Evolutionary conservation across 2,797 vertebrate genomes (phyloP).

Genomic region (Enteromius radiatus): DNA sequence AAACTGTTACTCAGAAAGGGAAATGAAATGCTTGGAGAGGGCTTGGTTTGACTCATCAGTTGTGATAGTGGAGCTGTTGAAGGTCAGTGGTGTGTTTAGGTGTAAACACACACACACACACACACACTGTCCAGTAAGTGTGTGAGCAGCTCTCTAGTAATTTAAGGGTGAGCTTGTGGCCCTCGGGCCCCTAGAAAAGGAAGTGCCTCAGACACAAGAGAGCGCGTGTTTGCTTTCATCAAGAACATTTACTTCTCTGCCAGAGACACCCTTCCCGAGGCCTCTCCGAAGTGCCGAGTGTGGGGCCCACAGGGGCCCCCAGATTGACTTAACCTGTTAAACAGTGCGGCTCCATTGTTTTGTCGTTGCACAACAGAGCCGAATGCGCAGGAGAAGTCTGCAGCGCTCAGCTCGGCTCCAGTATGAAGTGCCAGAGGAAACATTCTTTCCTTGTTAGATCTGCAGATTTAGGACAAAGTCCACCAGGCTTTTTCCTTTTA

Average conservation of each 20-base stretch:
- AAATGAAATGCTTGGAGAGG: neutral
- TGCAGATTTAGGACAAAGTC: slow-evolving; percentile 22
- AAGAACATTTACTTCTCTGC: slow-evolving; percentile 9
- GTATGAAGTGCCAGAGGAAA: neutral
- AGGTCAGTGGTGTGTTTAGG: neutral
- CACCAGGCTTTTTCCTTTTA: neutral
- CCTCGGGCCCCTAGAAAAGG: slow-evolving; percentile 37
- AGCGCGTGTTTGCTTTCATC: slow-evolving; percentile 48
- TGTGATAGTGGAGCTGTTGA: neutral
- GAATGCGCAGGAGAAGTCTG: slow-evolving; percentile 4
- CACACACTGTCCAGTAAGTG: neutral
- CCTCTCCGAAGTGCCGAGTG: slow-evolving; percentile 2
- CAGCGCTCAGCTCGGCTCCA: neutral
- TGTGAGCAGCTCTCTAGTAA: slow-evolving; percentile 44
- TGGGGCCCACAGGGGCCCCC: neutral
- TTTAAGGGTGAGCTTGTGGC: neutral
- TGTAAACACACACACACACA: neutral
- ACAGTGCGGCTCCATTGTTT: slow-evolving; percentile 13
- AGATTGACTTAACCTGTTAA: slow-evolving; percentile 27
- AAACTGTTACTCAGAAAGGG: no score
- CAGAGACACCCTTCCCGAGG: slow-evolving; percentile 6
- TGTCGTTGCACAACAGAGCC: neutral
- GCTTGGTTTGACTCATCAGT: neutral
- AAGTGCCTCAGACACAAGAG: slow-evolving; percentile 44
- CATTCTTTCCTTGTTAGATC: slow-evolving; percentile 33